Base-by-base conservation (phyloP, 1,140 invertebrate genomes). In the Drosophila lowei region DNA sequence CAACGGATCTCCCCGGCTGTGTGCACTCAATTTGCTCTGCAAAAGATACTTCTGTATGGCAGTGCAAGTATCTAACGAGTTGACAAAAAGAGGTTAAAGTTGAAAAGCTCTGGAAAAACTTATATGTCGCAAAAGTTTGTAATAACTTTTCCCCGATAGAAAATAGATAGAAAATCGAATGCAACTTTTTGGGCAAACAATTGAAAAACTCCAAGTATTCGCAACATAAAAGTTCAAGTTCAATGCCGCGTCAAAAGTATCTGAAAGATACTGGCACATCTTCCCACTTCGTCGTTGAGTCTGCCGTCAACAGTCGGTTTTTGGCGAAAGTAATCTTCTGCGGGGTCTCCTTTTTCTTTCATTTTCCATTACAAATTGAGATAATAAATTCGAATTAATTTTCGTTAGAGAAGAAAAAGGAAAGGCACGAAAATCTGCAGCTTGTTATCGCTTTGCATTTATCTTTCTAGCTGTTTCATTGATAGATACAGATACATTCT, bases 301-400 rank as follows among this genome's bases (percentile, higher is more conserved):
- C 57, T 52, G 52, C 64, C 74, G 73, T 86, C 81, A 77, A 74
- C 65, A 56, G 81, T 88, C 70, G 23, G 72, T 88, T 76, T 88
- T 88, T 88, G 71, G 72, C 65, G 65, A 86, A 77, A 67, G 72
- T 30, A 44, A 47, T 72, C 30, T 38, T 23, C 47, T 15, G 16
- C 16, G 8, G 63, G 9, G 4, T 30, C 49, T 47, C 13, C 11
- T 9, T 61, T 65, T 18, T 18, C 57, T 60, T 56, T 56, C 62
- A 81, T 81, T 81, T 63, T 59, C 61, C 78, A 76, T 88, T 88
- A 88, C 79, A 89, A 88, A 88, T 89, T 83, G 84, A 83, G 64
- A 62, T 76, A 76, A 88, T 88, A 88, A 88, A 88, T 88, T 88
- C 83, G 70, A 80, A 88, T 88, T 89, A 79, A 79, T 88, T 86